phyloP scores from a whole-genome alignment of 2,797 vertebrate species.

The Danio jaintianensis region DNA sequence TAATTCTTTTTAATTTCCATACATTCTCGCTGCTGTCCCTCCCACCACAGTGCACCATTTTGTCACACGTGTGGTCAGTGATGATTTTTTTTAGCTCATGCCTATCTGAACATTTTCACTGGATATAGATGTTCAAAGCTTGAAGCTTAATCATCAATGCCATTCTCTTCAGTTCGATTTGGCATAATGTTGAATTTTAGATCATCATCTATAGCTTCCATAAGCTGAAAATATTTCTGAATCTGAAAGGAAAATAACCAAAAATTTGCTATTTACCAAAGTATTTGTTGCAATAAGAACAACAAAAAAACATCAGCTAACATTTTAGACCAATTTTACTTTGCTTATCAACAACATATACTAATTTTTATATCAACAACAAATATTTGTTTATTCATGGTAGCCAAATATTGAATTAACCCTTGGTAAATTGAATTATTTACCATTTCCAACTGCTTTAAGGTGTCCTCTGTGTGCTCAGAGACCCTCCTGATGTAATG shows the following conservation, averaged over 20 bases:
- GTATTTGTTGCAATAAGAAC: no score
- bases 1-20: background rate
- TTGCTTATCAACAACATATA: no score
- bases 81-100: constrained; percentile 11
- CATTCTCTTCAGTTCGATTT: background rate
- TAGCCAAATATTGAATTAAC: no score
- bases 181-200: constrained; percentile 35
- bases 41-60: background rate
- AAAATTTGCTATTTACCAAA: background rate
- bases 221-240: constrained; percentile 76
- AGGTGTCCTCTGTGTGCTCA: constrained; percentile 76
- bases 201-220: constrained; percentile 65
- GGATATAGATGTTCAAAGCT: background rate
- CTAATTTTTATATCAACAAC: background rate
- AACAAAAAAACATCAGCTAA: background rate
- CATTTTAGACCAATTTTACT: no score
- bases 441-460: constrained; percentile 84
- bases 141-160: background rate
- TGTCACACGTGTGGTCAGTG: background rate
- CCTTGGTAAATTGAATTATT: constrained; percentile 54
- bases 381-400: background rate
- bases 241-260: constrained; percentile 71
- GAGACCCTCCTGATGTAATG: constrained; percentile 49
- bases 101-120: constrained; percentile 1
- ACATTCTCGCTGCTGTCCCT: background rate